These are phyloP conservation scores for Thamnophis elegans DNA, from an alignment of 2,797 vertebrate species.

Conservation along the genomic window DNA sequence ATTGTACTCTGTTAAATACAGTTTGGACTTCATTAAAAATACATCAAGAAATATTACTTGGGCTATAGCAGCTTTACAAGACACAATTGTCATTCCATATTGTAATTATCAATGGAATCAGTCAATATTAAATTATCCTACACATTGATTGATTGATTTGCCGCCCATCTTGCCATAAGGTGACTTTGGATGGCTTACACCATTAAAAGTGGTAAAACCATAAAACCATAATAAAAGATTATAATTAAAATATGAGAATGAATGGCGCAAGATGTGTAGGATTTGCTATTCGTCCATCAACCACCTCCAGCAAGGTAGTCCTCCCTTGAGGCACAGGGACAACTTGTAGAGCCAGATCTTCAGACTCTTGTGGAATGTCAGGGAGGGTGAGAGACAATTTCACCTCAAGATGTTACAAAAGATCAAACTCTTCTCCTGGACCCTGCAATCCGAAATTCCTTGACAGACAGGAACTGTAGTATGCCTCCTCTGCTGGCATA, in stretches of 20 bases:
- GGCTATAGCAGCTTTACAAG: neutral
- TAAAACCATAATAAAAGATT: too few species aligned
- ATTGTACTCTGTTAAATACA: neutral
- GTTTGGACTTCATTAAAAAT: conserved; percentile 14
- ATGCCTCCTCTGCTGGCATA: neutral
- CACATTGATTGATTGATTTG: too few species aligned
- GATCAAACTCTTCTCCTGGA: neutral
- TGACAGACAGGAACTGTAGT: neutral
- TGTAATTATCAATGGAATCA: neutral
- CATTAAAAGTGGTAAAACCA: too few species aligned
- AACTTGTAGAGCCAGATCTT: neutral
- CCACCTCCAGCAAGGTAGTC: neutral
- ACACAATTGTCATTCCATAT: neutral
- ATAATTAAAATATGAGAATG: neutral
- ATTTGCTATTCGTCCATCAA: neutral
- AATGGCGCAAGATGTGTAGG: neutral
- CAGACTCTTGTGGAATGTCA: neutral
- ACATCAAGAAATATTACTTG: conserved; percentile 1
- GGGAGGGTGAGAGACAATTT: neutral
- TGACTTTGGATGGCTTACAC: too few species aligned
- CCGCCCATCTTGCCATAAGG: too few species aligned
- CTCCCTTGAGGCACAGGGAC: neutral
- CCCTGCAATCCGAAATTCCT: neutral
- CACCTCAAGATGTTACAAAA: neutral
- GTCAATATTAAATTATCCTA: neutral